These are phyloP conservation scores for Fulica atra DNA, from an alignment of 2,113 vertebrate species.

Conservation along the genomic window DNA sequence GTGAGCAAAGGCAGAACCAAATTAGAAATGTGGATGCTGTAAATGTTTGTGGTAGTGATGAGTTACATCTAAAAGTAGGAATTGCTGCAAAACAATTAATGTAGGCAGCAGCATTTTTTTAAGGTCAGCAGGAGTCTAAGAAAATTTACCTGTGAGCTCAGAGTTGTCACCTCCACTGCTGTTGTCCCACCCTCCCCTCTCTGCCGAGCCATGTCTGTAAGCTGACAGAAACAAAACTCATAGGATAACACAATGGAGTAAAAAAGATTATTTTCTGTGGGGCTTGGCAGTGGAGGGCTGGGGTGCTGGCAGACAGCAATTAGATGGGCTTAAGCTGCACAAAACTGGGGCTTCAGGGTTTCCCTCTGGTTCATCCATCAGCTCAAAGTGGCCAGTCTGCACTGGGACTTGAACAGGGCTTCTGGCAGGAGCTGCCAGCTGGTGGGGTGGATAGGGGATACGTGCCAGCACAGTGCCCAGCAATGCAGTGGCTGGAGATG, in stretches of 20 bases:
- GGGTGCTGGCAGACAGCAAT: not conserved
- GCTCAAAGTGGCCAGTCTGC: not conserved
- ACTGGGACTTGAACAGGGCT: rapidly evolving
- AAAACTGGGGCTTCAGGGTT: not conserved
- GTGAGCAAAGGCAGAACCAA: not conserved
- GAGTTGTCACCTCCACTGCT: not conserved
- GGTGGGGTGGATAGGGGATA: rapidly evolving
- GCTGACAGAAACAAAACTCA: not conserved
- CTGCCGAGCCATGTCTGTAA: not conserved
- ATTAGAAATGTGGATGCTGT: not conserved
- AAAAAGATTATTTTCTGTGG: not conserved
- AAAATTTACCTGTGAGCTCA: not conserved
- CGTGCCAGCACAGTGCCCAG: not conserved
- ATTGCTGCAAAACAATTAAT: not conserved
- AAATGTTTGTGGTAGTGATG: not conserved
- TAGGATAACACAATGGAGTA: not conserved
- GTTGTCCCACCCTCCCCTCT: not conserved
- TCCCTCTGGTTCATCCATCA: not conserved
- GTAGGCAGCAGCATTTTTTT: not conserved
- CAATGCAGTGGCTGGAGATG: not conserved
- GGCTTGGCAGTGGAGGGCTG: not conserved
- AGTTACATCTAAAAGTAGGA: not conserved
- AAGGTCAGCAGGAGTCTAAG: not conserved
- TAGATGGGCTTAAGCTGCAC: not conserved
- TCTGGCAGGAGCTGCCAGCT: not conserved